Evolutionary conservation across 2,888 invertebrate species (phyloP), one percentile per base, ranked within the genome.

Genomic region (Brenthis hecate): DNA sequence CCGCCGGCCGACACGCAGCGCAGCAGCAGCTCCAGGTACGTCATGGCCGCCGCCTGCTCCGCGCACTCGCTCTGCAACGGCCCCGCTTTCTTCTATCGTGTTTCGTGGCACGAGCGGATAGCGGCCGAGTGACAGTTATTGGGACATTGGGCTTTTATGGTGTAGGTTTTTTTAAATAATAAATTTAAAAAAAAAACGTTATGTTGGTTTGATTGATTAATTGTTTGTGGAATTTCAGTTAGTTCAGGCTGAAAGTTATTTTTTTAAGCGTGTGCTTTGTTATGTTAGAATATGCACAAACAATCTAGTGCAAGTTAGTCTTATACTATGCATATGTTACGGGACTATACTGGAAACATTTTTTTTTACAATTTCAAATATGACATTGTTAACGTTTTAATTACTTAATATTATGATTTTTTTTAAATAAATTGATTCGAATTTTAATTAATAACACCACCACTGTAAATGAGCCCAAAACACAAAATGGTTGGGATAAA

Each of bases 31-130:
- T 99, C 98, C 73, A 99, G 94, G 89, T 99, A 99, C 8, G 97
- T 97, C 81, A 97, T 98, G 13, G 98, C 97, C 61, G 98, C 97
- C 69, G 98, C 95, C 83, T 98, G 96, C 86, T 99, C 98, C 75
- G 96, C 96, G 76, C 96, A 94, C 71, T 97, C 96, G 87, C 95
- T 97, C 97, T 98, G 95, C 87, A 95, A 94, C 88, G 89, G 80
- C 80, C 81, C 87, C 81, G 84, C 85, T 85, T 82, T 87, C 81
- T 86, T 89, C 92, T 91, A 90, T 82, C 82, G 85, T 80, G 50
- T 56, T 70, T 63, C 72, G 68, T 69, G 65, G 32, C 68, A 73
- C 74, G 72, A 65, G 48, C 53, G 61, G 71, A 65, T 61, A 72
- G 81, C 84, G 85, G 83, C 82, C 81, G 79, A 85, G 86, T 87